Base-by-base conservation (phyloP, 2,888 invertebrate genomes). In the Scaptodrosophila latifasciaeformis region DNA sequence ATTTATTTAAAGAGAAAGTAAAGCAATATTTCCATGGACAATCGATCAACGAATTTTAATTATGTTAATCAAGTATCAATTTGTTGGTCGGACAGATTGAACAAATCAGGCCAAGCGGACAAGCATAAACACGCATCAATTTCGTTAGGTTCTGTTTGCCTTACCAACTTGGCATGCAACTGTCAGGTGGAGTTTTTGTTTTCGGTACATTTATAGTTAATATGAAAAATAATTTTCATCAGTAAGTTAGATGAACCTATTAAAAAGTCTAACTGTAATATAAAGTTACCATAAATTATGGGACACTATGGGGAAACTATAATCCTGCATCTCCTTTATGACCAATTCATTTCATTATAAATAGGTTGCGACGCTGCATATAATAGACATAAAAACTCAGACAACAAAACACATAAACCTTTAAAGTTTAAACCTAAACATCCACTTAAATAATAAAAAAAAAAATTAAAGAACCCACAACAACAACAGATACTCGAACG, bases 351-450 rank as follows among this genome's bases (percentile, higher is more conserved):
- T 79, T 74, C 67, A 80, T 72, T 77, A 77, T 80, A 80, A 80
- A 77, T 80, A 80, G 74, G 80, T 75, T 75, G 80, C 77, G 70
- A 76, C 62, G 67, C 74, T 77, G 72, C 77, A 70, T 77, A 67
- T 67, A 65, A 54, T 59, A 48, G 70, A 50, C 70, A 70, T 74
- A 61, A 68, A 68, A 66, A 59, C 63, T 52, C 46, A 19, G 31
- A 34, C 60, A 54, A 45, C 44, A 49, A 37, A 37, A 48, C 49
- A 62, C 70, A 80, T 80, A 80, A 80, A 75, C 75, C 78, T 77
- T 74, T 77, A n/a, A n/a, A n/a, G n/a, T n/a, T n/a, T n/a, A 80
- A 77, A 77, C 74, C 77, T 77, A 67, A 77, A 80, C 78, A 80
- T 75, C 75, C 81, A 77, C 81, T 80, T 76, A 76, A 74, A 79